A percentile compares a stretch with the other conserved stretches of the same genome.
phyloP scores from a whole-genome alignment of 2,113 vertebrate species.

The Meles meles region DNA sequence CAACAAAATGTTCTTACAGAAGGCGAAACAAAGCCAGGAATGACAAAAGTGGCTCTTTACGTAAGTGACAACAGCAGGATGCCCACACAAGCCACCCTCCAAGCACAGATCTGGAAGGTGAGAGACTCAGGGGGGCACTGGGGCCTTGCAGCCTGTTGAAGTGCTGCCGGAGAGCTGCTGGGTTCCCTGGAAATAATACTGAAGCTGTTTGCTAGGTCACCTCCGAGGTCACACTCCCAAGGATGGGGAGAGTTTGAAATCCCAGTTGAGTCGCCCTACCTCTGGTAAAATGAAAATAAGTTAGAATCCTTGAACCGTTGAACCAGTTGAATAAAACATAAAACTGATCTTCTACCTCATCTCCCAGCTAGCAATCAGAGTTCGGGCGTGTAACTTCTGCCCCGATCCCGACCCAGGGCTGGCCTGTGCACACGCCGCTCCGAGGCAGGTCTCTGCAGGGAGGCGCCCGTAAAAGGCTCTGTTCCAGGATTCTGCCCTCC shows the following conservation, averaged over 20 bases:
- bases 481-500: background rate
- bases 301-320: background rate
- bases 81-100: background rate
- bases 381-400: background rate
- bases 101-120: rapidly evolving
- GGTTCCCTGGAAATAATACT: background rate
- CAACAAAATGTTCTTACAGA: background rate
- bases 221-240: too few species aligned
- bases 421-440: background rate
- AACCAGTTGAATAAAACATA: background rate
- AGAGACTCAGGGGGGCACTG: rapidly evolving
- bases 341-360: background rate
- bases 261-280: background rate
- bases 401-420: rapidly evolving
- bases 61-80: background rate
- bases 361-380: background rate
- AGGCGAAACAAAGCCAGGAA: background rate
- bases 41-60: background rate
- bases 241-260: background rate
- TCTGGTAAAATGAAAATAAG: background rate
- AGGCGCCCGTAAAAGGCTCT: rapidly evolving
- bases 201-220: background rate
- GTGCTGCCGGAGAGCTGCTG: rapidly evolving
- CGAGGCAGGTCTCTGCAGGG: rapidly evolving
- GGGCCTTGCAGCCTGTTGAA: background rate